These are phyloP conservation scores for Urocolius indicus DNA, from an alignment of 2,113 vertebrate genomes.

Conservation along the genomic window DNA sequence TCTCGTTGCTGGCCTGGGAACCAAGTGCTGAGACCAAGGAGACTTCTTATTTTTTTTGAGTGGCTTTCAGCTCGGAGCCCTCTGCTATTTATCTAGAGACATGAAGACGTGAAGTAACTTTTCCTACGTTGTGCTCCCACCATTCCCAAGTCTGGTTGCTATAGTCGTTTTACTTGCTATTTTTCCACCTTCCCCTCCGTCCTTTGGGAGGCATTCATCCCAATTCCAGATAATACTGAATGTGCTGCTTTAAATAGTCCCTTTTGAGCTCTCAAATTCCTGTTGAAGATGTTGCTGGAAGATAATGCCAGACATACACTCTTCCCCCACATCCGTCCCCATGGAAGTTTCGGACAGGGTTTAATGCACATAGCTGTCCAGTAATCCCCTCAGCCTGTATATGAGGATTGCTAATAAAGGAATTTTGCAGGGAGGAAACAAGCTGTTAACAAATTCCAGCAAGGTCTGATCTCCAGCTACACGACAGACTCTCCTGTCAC, in stretches of 20 bases:
- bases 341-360: neutral
- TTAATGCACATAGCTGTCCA: slow-evolving; percentile 3
- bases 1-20: neutral
- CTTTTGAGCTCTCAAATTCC: neutral
- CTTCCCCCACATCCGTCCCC: neutral
- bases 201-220: neutral
- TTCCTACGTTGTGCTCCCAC: neutral
- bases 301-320: neutral
- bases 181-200: neutral
- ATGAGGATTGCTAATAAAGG: neutral
- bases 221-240: neutral
- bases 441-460: neutral
- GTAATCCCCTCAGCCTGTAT: neutral
- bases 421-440: neutral
- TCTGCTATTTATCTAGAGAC: neutral
- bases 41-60: neutral
- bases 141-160: neutral
- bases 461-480: neutral
- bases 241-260: neutral
- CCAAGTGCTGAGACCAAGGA: neutral
- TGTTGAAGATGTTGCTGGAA: neutral
- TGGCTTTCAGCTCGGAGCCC: neutral
- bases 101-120: neutral
- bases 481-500: neutral
- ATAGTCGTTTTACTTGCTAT: neutral